Percentiles rank a stretch among this genome's conserved stretches.
Evolutionary conservation across 1,140 invertebrate genomes (phyloP).

Genomic region (Hycleus cichorii): DNA sequence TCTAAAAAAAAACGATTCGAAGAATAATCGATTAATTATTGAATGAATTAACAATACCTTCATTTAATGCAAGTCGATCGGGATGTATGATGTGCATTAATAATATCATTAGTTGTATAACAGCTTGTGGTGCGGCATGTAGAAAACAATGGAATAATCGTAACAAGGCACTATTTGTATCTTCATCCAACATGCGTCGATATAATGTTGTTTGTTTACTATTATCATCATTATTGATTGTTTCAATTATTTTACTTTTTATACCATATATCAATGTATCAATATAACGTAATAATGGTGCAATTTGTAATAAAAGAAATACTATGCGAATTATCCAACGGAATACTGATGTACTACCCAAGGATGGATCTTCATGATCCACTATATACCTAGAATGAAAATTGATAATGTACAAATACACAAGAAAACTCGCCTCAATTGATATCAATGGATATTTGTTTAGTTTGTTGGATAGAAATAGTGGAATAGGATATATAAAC

Average conservation of each 20-base stretch:
- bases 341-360: constrained; percentile 37
- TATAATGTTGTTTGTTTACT: constrained; percentile 40
- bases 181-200: constrained; percentile 49
- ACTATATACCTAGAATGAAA: constrained; percentile 42
- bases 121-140: constrained; percentile 44
- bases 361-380: constrained; percentile 42
- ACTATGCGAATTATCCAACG: constrained; percentile 43
- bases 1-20: constrained; percentile 22
- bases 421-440: too few species aligned
- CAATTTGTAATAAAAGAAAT: constrained; percentile 43
- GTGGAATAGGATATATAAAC: too few species aligned
- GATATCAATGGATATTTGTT: too few species aligned
- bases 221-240: constrained; percentile 34
- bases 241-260: constrained; percentile 40
- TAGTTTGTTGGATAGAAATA: too few species aligned
- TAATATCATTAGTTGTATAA: constrained; percentile 38
- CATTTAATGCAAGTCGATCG: constrained; percentile 8
- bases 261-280: constrained; percentile 45
- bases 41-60: background rate
- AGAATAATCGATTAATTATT: background rate
- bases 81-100: constrained; percentile 28
- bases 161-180: constrained; percentile 51
- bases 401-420: background rate
- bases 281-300: constrained; percentile 42
- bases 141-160: constrained; percentile 59